phyloP scores from a whole-genome alignment of 2,113 vertebrate species.

The Antigone vipio region DNA sequence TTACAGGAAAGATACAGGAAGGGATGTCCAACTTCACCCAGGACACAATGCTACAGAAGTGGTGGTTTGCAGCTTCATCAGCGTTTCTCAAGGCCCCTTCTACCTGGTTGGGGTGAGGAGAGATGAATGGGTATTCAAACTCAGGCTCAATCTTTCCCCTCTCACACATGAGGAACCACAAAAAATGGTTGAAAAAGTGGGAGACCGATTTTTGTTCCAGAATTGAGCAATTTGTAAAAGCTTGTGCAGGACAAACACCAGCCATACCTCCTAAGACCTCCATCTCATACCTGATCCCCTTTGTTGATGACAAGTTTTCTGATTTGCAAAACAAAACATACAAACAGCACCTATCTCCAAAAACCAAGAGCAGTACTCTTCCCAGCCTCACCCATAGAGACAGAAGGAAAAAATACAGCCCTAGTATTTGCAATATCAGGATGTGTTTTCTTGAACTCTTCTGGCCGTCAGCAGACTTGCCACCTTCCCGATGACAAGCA shows the following conservation, averaged over 20 bases:
- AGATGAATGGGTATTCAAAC: not conserved
- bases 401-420: not conserved
- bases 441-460: not conserved
- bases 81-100: not conserved
- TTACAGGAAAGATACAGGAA: not conserved
- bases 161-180: not conserved
- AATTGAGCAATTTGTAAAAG: not conserved
- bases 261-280: not conserved
- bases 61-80: not conserved
- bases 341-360: not conserved
- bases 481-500: not conserved
- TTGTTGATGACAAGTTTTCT: not conserved
- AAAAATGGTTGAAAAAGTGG: not conserved
- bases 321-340: not conserved
- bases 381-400: not conserved
- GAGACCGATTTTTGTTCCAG: not conserved
- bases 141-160: not conserved
- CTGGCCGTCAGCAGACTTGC: not conserved
- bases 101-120: not conserved
- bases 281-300: not conserved
- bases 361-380: not conserved
- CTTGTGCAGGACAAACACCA: not conserved
- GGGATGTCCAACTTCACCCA: not conserved
- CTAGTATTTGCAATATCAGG: not conserved
- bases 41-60: not conserved